Evolutionary conservation across 1,140 invertebrate species (phyloP).

Genomic region (Musca vetustissima): DNA sequence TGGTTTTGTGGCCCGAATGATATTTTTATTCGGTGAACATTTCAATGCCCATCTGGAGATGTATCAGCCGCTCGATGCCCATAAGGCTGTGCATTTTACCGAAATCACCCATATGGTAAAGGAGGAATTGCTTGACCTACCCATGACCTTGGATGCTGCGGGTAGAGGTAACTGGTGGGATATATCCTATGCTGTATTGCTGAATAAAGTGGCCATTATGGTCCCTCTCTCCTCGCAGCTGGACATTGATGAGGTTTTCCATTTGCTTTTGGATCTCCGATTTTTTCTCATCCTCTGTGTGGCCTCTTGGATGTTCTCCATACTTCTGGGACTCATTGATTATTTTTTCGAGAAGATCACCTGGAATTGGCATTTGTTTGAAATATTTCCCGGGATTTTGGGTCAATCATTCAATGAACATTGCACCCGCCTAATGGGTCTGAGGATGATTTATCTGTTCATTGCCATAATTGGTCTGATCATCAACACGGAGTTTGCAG

Average conservation of each 20-base stretch:
- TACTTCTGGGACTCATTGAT: too few species aligned
- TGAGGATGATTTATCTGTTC: not conserved
- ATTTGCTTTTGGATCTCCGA: too few species aligned
- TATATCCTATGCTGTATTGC: too few species aligned
- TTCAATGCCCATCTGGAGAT: not conserved
- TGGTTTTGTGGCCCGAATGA: not conserved
- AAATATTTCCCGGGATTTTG: not conserved
- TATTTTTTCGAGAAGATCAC: too few species aligned
- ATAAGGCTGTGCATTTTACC: not conserved
- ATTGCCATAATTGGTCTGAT: not conserved
- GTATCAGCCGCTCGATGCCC: not conserved
- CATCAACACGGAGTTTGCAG: not conserved
- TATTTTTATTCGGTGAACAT: not conserved
- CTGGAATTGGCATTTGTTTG: not conserved
- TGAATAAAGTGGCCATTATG: too few species aligned
- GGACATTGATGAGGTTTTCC: too few species aligned
- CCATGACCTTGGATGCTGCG: not conserved
- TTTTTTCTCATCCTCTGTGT: too few species aligned
- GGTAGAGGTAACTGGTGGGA: not conserved
- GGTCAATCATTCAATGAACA: not conserved
- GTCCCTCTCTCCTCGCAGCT: too few species aligned
- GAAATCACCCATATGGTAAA: not conserved
- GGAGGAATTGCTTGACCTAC: not conserved
- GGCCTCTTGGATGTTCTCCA: too few species aligned
- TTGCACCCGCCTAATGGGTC: too few species aligned